phyloP scores from a whole-genome alignment of 2,113 vertebrate genomes.

The Galbula dea region DNA sequence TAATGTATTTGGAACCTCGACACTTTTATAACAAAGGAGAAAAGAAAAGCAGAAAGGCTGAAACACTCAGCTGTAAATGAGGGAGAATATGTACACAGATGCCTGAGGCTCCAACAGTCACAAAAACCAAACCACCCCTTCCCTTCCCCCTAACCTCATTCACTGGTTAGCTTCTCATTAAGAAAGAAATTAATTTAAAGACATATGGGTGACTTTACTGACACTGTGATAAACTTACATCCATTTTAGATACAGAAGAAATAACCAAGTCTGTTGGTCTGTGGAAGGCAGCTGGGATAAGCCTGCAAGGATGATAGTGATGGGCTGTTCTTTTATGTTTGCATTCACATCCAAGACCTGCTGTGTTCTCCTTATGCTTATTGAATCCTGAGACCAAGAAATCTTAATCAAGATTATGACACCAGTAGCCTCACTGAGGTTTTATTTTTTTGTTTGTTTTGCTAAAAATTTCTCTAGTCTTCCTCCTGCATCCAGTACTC shows the following conservation, averaged over 20 bases:
- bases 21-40: constrained; percentile 51
- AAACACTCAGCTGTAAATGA: constrained; percentile 45
- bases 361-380: neutral
- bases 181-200: constrained; percentile 14
- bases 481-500: neutral
- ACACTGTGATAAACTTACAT: constrained; percentile 56
- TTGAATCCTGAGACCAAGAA: neutral
- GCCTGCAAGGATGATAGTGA: constrained; percentile 35
- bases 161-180: constrained; percentile 50
- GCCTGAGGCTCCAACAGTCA: neutral
- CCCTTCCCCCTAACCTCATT: neutral
- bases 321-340: neutral
- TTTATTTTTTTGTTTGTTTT: neutral
- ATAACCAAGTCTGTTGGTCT: constrained; percentile 48
- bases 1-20: constrained; percentile 67
- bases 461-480: neutral
- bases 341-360: neutral
- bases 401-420: neutral
- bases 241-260: constrained; percentile 51
- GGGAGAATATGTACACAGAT: neutral
- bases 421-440: neutral
- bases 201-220: constrained; percentile 38
- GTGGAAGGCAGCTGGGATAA: constrained; percentile 16
- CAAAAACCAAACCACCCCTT: neutral
- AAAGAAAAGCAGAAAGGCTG: constrained; percentile 33